A percentile compares a stretch with the other conserved stretches of the same genome.
Evolutionary conservation across 2,113 vertebrate species (phyloP).

Genomic region (Orycteropus afer): DNA sequence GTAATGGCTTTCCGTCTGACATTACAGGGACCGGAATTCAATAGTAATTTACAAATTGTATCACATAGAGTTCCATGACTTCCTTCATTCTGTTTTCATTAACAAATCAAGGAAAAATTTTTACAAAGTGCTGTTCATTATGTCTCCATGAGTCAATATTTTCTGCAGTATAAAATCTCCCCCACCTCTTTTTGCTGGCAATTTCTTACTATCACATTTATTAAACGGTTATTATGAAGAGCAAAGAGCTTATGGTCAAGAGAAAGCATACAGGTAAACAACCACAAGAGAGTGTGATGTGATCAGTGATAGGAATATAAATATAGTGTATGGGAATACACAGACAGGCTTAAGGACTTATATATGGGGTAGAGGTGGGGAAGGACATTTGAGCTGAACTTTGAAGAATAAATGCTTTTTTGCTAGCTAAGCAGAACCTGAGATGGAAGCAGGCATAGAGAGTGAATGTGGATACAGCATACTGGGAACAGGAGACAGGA

Average conservation of each 20-base stretch:
- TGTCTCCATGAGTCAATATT: background rate
- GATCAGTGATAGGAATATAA: background rate
- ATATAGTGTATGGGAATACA: background rate
- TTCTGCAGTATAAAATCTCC: background rate
- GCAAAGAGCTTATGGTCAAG: background rate
- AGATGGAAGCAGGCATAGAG: background rate
- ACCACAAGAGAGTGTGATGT: background rate
- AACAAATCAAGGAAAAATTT: constrained; percentile 53
- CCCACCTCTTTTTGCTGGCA: background rate
- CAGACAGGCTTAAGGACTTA: background rate
- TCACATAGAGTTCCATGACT: constrained; percentile 42
- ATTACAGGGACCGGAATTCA: constrained; percentile 62
- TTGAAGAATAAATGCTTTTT: background rate
- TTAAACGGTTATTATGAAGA: background rate
- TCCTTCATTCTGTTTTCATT: constrained; percentile 61
- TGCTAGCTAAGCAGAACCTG: background rate
- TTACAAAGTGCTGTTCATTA: background rate
- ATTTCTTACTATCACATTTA: constrained; percentile 26
- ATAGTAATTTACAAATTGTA: constrained; percentile 61
- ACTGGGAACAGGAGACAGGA: background rate
- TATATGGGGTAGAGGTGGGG: background rate
- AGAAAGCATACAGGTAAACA: constrained; percentile 5
- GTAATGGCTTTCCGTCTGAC: constrained; percentile 69
- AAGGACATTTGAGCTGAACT: background rate
- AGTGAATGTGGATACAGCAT: background rate